Base-by-base conservation (phyloP, 2,113 vertebrate genomes). In the Pollimyrus isidori region DNA sequence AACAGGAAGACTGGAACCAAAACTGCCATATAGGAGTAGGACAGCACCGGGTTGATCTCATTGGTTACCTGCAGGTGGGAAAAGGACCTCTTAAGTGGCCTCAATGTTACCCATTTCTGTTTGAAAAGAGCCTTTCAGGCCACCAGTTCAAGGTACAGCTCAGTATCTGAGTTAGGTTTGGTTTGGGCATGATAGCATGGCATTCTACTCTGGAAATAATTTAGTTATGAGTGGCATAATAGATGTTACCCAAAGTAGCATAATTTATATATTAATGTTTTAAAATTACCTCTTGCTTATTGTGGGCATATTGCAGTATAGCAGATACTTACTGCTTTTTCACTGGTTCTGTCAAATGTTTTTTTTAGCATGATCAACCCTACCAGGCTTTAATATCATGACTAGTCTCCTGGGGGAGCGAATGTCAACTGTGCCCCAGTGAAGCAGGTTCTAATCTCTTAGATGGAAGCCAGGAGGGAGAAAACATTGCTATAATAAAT, bases 1-100 rank as follows among this genome's bases (percentile, higher is more conserved):
- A 99, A 94, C 92, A 99, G 95, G 94, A 99, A 99, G 90, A 97
- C 45, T 0, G 98, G 98, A 73, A 99, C 97, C 93, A 99, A 95
- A 90, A 99, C 94, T 0, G 82, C 96, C 97, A 99, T 96, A 95
- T 99, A 98, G 0, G 98, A 97, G 93, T 99, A 99, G 0, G 96
- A 96, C 92, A 99, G 93, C 91, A 99, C 96, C 0, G 98, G 98
- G 0, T 87, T 97, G 93, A 99, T 97, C 96, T 95, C 93, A 1
- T 99, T 99, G 91, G 98, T 98, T 89, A 99, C 97, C 98, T 99
- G 95, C 0, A 85, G 0, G 0, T 42, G 52, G 21, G 15, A 53
- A 56, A 15, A 89, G 45, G 0, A n/a, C 73, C 7, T 46, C 45
- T 73, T 30, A 58, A 62, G 4, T 39, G 46, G n/a, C 1, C 80